Conservation (phyloP, 2,888 invertebrate genomes). For the Chydorus sphaericus region DNA sequence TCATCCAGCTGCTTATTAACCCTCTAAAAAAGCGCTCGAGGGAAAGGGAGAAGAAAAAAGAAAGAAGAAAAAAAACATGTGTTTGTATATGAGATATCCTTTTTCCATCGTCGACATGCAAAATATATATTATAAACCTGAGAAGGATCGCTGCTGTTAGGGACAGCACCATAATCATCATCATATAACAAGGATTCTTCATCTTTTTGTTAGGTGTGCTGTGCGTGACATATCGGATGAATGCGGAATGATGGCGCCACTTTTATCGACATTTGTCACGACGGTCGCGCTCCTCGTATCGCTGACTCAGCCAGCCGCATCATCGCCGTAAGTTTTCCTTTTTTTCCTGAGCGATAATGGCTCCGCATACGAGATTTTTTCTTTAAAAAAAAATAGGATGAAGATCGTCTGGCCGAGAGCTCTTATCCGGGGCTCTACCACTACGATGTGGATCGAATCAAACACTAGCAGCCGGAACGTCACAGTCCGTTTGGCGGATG, state of each 20-base stretch:
- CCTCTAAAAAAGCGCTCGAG: too few species aligned
- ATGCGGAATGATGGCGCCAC: not conserved
- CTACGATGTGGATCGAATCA: not conserved
- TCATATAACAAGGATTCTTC: too few species aligned
- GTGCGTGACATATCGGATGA: conserved; percentile 2
- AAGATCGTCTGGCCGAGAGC: not conserved
- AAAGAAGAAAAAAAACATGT: too few species aligned
- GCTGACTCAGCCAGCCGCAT: not conserved
- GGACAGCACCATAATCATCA: too few species aligned
- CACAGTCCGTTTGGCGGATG: not conserved
- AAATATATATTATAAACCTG: too few species aligned
- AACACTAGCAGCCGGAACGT: not conserved
- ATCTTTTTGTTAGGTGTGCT: too few species aligned
- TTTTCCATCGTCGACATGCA: too few species aligned
- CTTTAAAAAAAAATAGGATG: not conserved
- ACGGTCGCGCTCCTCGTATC: not conserved
- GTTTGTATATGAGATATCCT: too few species aligned
- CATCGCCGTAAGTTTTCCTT: not conserved
- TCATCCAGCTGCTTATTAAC: too few species aligned
- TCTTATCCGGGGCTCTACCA: not conserved
- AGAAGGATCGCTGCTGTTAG: too few species aligned
- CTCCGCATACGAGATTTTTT: too few species aligned
- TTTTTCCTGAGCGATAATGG: not conserved
- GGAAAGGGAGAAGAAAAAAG: too few species aligned
- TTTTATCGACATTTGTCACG: conserved; percentile 5